phyloP scores from a whole-genome alignment of 2,113 vertebrate species.

The Scartelaos histophorus region DNA sequence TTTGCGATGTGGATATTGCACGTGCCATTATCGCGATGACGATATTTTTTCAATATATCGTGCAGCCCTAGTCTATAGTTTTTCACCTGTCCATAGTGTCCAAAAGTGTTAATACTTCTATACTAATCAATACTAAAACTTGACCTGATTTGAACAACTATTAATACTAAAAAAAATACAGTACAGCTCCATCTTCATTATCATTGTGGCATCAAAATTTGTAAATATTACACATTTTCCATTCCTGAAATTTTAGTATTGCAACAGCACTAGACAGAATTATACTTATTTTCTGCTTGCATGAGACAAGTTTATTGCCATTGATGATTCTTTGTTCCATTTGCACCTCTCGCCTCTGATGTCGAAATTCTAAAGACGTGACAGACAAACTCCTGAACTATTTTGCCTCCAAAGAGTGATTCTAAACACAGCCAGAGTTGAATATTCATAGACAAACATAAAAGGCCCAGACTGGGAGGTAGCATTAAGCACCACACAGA shows the following conservation, averaged over 20 bases:
- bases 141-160: too few species aligned
- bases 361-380: neutral
- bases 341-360: neutral
- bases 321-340: neutral
- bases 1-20: too few species aligned
- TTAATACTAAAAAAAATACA: neutral
- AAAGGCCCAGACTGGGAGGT: constrained; percentile 7
- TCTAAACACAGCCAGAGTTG: constrained; percentile 7
- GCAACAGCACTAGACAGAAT: too few species aligned
- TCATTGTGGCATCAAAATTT: too few species aligned
- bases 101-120: neutral
- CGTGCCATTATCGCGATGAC: too few species aligned
- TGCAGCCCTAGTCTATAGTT: too few species aligned
- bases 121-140: neutral
- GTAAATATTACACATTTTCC: too few species aligned
- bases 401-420: constrained; percentile 21
- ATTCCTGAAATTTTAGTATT: too few species aligned
- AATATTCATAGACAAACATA: constrained; percentile 8
- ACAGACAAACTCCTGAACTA: constrained; percentile 10
- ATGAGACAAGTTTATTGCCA: neutral
- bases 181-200: too few species aligned
- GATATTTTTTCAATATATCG: too few species aligned
- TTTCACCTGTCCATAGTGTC: neutral
- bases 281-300: neutral
- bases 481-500: constrained; percentile 7